These are phyloP conservation scores for Eucera pruinosa DNA, from an alignment of 2,888 invertebrate species.

Conservation along the genomic window DNA sequence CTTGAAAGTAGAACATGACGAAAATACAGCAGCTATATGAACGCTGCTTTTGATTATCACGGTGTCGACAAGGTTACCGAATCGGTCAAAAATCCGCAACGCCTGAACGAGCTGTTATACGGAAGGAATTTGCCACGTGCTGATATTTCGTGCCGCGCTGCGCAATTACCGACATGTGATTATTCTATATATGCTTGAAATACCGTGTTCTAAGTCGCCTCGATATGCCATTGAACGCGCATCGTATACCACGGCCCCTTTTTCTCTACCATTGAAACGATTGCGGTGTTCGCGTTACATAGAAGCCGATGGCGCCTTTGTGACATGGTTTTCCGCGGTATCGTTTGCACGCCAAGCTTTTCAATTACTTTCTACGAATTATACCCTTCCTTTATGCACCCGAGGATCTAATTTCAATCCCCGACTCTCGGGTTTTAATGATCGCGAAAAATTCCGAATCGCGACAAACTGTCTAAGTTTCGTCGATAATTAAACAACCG, in stretches of 20 bases:
- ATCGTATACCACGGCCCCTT: too few relatives aligned
- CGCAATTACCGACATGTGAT: background rate
- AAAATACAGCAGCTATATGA: too few relatives aligned
- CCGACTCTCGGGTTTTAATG: too few relatives aligned
- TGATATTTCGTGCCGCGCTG: conserved; percentile 15
- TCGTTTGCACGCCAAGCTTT: conserved; percentile 16
- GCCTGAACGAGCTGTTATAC: too few relatives aligned
- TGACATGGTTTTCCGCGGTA: conserved; percentile 5
- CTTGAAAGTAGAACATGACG: too few relatives aligned
- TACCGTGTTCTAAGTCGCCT: background rate
- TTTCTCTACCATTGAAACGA: background rate
- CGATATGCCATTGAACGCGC: background rate
- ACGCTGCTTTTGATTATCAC: too few relatives aligned
- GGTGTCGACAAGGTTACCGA: too few relatives aligned
- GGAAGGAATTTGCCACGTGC: background rate
- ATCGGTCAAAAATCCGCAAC: too few relatives aligned
- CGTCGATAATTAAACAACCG: too few relatives aligned
- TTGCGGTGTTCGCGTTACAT: conserved; percentile 15
- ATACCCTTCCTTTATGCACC: conserved; percentile 1
- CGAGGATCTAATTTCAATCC: conserved; percentile 22
- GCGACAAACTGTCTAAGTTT: too few relatives aligned
- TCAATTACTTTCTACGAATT: conserved; percentile 38
- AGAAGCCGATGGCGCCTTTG: conserved; percentile 9
- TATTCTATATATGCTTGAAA: conserved; percentile 1
- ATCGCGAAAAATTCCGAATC: too few relatives aligned